Evolutionary conservation across 1,140 invertebrate genomes (phyloP).

Genomic region (Rhagoletis zephyria): DNA sequence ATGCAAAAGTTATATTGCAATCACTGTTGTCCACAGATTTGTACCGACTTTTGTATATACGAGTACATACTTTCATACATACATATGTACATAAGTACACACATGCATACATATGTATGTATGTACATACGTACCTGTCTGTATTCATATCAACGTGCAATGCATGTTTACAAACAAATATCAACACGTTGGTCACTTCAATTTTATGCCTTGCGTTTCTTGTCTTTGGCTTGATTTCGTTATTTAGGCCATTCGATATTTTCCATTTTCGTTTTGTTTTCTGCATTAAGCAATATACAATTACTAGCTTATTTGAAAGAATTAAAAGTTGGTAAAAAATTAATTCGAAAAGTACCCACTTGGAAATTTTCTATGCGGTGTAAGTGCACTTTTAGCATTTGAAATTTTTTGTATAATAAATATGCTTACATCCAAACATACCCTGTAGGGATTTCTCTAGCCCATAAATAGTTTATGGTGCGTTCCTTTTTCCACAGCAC

Average conservation of each 20-base stretch:
- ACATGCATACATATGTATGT: not conserved
- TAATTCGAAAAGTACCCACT: no score
- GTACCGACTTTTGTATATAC: no score
- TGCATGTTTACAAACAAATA: slow-evolving; percentile 40
- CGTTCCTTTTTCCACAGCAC: no score
- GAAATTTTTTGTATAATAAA: no score
- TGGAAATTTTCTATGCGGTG: no score
- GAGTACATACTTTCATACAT: not conserved
- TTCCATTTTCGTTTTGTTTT: slow-evolving; percentile 31
- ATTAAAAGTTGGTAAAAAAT: not conserved
- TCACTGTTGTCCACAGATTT: no score
- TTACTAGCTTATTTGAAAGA: not conserved
- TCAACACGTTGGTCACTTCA: slow-evolving; percentile 1
- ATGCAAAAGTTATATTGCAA: not conserved
- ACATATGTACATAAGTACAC: not conserved
- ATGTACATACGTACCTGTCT: not conserved
- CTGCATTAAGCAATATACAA: slow-evolving; percentile 19
- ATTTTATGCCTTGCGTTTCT: slow-evolving; percentile 15
- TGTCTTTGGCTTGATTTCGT: slow-evolving; percentile 34
- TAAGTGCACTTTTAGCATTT: no score
- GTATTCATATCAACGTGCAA: not conserved
- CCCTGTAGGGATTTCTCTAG: no score
- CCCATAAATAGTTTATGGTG: no score
- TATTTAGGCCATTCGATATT: slow-evolving; percentile 38
- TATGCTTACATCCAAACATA: no score